Conservation (phyloP, 2,888 invertebrate genomes). For the Caenorhabditis imperialis region DNA sequence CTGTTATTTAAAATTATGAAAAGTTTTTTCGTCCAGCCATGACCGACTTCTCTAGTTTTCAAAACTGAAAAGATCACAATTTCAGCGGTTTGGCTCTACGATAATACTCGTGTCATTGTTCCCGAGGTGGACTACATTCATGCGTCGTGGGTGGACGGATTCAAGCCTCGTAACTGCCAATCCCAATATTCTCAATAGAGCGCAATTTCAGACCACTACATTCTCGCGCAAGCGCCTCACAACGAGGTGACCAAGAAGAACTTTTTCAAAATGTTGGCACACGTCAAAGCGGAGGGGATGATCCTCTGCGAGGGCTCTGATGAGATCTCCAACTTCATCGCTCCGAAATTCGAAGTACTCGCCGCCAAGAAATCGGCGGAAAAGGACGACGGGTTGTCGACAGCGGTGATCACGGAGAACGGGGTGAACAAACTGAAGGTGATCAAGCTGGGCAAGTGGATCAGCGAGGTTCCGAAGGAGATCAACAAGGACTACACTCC, state of each 20-base stretch:
- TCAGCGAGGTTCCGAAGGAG: no score
- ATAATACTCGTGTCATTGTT: conserved; percentile 40
- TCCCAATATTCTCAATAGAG: not conserved
- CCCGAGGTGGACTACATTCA: conserved; percentile 45
- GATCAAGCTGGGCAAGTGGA: conserved; percentile 13
- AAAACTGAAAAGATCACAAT: not conserved
- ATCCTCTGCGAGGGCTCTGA: conserved; percentile 30
- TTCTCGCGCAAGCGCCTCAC: conserved; percentile 52
- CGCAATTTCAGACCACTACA: conserved; percentile 42
- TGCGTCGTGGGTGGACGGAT: conserved; percentile 49
- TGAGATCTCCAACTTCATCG: conserved; percentile 8
- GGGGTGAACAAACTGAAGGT: conserved; percentile 22
- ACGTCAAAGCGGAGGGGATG: conserved; percentile 41
- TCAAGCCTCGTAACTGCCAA: conserved; percentile 23
- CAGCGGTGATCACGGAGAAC: conserved; percentile 9
- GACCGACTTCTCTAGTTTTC: no score
- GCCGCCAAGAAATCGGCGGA: conserved; percentile 16
- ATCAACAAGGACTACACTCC: not conserved
- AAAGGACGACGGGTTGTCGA: conserved; percentile 15
- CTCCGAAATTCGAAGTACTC: conserved; percentile 17
- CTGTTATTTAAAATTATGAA: no score
- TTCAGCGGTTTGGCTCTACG: conserved; percentile 42
- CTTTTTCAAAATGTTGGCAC: conserved; percentile 37
- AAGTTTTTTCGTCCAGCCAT: no score
- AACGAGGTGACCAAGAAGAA: conserved; percentile 26